Evolutionary conservation across 2,113 vertebrate species (phyloP), one percentile per base, ranked within the genome.

Genomic region (Colistium nudipinnis): DNA sequence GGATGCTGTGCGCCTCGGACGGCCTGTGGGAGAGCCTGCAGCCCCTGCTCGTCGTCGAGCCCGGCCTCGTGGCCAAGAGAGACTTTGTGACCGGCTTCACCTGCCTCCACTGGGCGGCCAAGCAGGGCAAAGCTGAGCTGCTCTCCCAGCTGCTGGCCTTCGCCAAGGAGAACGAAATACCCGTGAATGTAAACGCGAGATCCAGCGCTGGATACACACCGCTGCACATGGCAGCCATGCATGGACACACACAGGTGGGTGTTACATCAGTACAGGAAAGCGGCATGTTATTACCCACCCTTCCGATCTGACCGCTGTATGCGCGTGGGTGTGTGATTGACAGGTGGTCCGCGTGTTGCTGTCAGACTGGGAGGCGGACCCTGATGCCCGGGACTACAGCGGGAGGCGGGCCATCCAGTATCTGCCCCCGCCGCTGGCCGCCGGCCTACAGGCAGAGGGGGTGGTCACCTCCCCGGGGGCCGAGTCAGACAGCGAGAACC

Each of bases 21-120:
- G 95, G 94, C 4, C 91, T 93, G 47, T 98, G 97, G 97, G 96
- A 96, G 47, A 93, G 92, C 83, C 91, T 99, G 51, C 94, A 95
- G 70, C 91, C 92, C 1, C 69, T 99, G 80, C 91, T 99, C 7
- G 53, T 83, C 31, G 92, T 94, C 11, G 97, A 99, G 4, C 95
- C 97, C 0, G 78, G 92, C 38, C 91, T 98, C 4, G 85, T 98
- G 24, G 70, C 88, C 80, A 97, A 96, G 85, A 91, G 92, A 44
- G 97, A 98, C 87, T 98, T 98, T 63, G 94, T 99, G 80, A 99
- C 96, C 0, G 97, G 97, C 44, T 98, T 97, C 81, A 96, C 94
- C 3, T 97, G 96, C 84, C 93, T 98, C 68, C 97, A 98, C 88
- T 99, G 97, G 97, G 96, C 96, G 0, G 97, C 97, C 74, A 99